Evolutionary conservation across 2,113 vertebrate genomes (phyloP), one percentile per base, ranked within the genome.

Genomic region (Neoarius graeffei): DNA sequence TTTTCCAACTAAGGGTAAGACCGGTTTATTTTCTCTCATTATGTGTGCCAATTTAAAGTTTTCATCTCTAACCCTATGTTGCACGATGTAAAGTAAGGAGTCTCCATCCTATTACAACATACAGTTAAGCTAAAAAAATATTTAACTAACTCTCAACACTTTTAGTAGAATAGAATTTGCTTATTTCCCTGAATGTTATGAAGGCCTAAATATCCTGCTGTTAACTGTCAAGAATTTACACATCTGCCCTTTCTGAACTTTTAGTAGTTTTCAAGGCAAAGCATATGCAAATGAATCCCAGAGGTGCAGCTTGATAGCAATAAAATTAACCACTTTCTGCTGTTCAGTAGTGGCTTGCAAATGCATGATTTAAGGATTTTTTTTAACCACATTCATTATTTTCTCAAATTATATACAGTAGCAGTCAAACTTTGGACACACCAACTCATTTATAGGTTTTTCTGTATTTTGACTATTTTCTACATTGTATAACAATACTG

Each of bases 1-100:
- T 85, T 90, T 87, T 88, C 86, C 62, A 74, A 87, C 79, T 89
- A 93, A 93, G 86, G 48, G 79, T 54, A 76, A 56, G 15, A 30
- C 91, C 88, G 93, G 91, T 93, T 94, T 94, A 89, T 94, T 92
- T 93, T 91, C 86, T 88, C 88, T 90, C 30, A 66, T 14, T 0
- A 48, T 5, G 2, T 84, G 60, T 87, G 76, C 67, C 54, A 74
- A 86, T 91, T 85, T 88, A 88, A 88, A 88, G 73, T 50, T 83
- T 19, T 71, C 27, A 84, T 90, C 77, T 64, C 50, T 35, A 20
- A 56, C 60, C 56, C 57, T 80, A 14, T 54, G 50, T 77, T 77
- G 71, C 5, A 23, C 5, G 27, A 52, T n/a, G 50, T 52, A 25
- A 74, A 62, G 4, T 8, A 56, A 56, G 2, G 52, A 15, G 13